These are phyloP conservation scores for Euborellia annulipes DNA, from an alignment of 1,140 invertebrate genomes.

Conservation along the genomic window DNA sequence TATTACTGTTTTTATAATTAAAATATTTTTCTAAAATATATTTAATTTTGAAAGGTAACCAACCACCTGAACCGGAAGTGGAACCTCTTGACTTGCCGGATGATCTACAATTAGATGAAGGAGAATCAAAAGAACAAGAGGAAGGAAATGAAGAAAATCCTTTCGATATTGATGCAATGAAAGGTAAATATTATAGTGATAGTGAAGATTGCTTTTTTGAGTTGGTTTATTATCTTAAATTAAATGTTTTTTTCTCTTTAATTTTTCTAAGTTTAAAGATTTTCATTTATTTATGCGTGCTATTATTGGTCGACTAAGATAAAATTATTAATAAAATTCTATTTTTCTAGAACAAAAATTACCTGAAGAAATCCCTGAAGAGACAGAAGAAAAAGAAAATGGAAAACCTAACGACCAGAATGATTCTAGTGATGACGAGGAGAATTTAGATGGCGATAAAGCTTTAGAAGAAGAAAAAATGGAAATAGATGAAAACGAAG, in stretches of 20 bases:
- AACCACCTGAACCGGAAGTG: constrained; percentile 54
- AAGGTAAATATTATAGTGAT: constrained; percentile 25
- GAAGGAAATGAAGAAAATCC: constrained; percentile 52
- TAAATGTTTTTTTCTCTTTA: constrained; percentile 3
- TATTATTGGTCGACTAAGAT: not conserved
- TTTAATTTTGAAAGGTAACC: constrained; percentile 27
- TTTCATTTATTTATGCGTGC: not conserved
- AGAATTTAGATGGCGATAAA: constrained; percentile 28
- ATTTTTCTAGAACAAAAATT: not conserved
- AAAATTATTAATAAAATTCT: not conserved
- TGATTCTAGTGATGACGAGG: constrained; percentile 17
- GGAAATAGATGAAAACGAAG: constrained; percentile 24
- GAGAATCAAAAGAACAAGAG: constrained; percentile 37
- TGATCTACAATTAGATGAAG: constrained; percentile 65
- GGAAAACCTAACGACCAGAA: constrained; percentile 19
- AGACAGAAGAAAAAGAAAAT: constrained; percentile 16
- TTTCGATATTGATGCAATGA: constrained; percentile 67
- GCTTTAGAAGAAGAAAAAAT: constrained; percentile 30
- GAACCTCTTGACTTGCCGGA: constrained; percentile 77
- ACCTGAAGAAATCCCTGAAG: constrained; percentile 18
- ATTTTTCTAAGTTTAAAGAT: not conserved
- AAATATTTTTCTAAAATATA: too few relatives aligned
- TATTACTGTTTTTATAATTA: not conserved
- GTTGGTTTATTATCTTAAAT: not conserved
- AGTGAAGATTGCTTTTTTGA: not conserved